Conservation (phyloP, 1,140 invertebrate species). For the Ips nitidus region DNA sequence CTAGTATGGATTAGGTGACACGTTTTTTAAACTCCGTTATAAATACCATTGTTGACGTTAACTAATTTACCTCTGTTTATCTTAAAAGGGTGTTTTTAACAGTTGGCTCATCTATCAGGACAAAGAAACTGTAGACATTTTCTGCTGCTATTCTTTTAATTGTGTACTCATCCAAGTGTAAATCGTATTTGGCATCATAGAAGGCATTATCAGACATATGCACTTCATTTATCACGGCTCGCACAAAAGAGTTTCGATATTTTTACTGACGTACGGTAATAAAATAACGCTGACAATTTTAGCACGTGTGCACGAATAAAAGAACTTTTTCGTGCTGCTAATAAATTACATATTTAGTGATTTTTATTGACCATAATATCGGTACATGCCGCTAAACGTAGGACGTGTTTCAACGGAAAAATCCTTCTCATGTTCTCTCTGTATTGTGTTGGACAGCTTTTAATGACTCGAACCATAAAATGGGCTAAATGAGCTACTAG, state of each 20-base stretch:
- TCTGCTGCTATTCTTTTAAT: background rate
- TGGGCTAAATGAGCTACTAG: too few relatives aligned
- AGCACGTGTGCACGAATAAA: slow-evolving; percentile 4
- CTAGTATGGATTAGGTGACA: slow-evolving; percentile 4
- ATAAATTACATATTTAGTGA: slow-evolving; percentile 16
- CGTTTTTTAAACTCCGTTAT: background rate
- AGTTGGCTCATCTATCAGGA: background rate
- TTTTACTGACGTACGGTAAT: slow-evolving; percentile 11
- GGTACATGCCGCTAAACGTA: slow-evolving; percentile 1
- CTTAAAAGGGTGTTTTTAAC: slow-evolving; percentile 9
- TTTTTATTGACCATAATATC: slow-evolving; percentile 13
- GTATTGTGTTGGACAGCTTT: background rate
- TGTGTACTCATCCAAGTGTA: background rate
- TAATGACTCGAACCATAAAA: too few relatives aligned
- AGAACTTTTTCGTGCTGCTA: slow-evolving; percentile 5
- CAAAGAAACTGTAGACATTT: background rate
- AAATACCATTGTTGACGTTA: background rate
- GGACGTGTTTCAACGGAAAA: background rate
- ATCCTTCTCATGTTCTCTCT: background rate
- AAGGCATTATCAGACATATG: slow-evolving; percentile 9
- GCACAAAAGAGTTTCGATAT: slow-evolving; percentile 12
- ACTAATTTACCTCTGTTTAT: slow-evolving; percentile 6
- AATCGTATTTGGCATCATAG: slow-evolving; percentile 8
- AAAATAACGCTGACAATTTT: background rate
- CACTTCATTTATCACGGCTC: slow-evolving; percentile 7